Evolutionary conservation across 2,888 invertebrate genomes (phyloP).

Genomic region (Epistrophe grossulariae): DNA sequence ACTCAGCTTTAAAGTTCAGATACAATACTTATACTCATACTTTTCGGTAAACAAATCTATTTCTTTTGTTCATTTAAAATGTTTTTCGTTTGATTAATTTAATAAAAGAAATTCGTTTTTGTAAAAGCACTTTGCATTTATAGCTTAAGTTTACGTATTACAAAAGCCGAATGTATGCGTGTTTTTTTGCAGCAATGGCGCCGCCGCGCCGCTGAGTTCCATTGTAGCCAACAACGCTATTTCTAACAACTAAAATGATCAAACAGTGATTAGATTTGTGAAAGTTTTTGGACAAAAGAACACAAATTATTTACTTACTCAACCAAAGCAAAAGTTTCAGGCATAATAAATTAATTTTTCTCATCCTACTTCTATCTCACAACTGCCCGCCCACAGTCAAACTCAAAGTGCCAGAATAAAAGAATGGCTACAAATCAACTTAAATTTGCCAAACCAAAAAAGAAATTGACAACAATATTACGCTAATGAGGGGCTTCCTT

Average conservation of each 20-base stretch:
- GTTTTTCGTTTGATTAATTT: too few relatives aligned
- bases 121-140: not conserved
- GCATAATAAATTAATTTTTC: conserved; percentile 42
- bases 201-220: not conserved
- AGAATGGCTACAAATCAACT: conserved; percentile 41
- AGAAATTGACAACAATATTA: conserved; percentile 66
- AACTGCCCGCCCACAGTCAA: conserved; percentile 1
- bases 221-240: not conserved
- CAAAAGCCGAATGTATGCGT: not conserved
- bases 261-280: conserved; percentile 36
- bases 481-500: conserved; percentile 59
- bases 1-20: too few relatives aligned
- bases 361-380: not conserved
- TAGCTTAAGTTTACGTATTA: not conserved
- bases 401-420: not conserved
- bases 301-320: conserved; percentile 19
- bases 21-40: too few relatives aligned
- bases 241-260: conserved; percentile 24
- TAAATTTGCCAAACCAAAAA: conserved; percentile 49
- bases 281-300: conserved; percentile 51
- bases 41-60: too few relatives aligned
- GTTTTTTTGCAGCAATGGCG: not conserved
- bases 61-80: not conserved
- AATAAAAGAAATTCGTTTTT: not conserved
- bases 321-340: conserved; percentile 17